These are phyloP conservation scores for Euproctis similis DNA, from an alignment of 2,888 invertebrate species.

Conservation along the genomic window DNA sequence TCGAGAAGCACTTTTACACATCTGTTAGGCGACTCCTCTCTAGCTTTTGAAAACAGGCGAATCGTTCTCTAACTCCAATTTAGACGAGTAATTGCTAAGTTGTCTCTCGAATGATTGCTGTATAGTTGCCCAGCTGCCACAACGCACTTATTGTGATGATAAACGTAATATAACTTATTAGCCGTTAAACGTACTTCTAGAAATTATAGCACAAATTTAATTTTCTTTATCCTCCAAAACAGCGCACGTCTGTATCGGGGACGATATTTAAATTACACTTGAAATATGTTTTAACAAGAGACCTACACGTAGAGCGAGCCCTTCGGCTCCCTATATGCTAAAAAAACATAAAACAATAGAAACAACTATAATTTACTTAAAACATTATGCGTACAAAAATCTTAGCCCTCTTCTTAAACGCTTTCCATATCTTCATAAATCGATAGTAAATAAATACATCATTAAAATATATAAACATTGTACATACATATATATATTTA, in stretches of 20 bases:
- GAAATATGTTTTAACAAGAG: conserved; percentile 48
- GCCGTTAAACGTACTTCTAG: conserved; percentile 31
- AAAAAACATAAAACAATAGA: conserved; percentile 59
- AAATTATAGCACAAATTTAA: conserved; percentile 49
- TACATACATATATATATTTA: too few species aligned
- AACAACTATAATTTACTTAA: conserved; percentile 75
- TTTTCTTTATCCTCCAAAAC: conserved; percentile 50
- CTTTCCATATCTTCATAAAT: too few species aligned
- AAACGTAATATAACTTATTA: conserved; percentile 19
- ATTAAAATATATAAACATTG: conserved; percentile 65
- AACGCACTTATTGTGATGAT: conserved; percentile 34
- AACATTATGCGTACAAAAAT: conserved; percentile 71
- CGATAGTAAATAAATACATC: conserved; percentile 66
- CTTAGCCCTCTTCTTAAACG: conserved; percentile 53
- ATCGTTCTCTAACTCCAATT: too few species aligned
- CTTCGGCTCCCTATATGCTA: conserved; percentile 44
- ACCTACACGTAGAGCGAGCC: conserved; percentile 43
- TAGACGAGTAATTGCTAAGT: conserved; percentile 6
- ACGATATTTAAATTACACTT: conserved; percentile 46
- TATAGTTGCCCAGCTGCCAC: conserved; percentile 30
- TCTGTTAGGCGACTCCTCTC: too few species aligned
- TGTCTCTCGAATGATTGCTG: too few species aligned
- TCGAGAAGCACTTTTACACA: too few species aligned
- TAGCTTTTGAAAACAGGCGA: too few species aligned
- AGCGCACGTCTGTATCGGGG: conserved; percentile 33